Base-by-base conservation (phyloP, 2,888 invertebrate species). In the Noctua janthina region DNA sequence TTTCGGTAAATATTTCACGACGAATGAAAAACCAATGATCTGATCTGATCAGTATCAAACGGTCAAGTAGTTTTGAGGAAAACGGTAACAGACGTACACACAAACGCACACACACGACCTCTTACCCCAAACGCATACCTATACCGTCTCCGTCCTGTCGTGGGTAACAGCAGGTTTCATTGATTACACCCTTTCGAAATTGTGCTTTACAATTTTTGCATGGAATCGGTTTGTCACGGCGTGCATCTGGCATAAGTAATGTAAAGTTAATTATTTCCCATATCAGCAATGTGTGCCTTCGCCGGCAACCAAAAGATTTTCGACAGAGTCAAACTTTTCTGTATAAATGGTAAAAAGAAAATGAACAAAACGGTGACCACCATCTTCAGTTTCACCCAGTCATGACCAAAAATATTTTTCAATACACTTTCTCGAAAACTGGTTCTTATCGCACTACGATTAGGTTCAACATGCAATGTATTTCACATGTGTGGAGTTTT, bases 71-170 rank as follows among this genome's bases (percentile, higher is more conserved):
- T 69, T 78, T 51, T 15, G 2, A 69, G 29, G 35, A 13, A 79
- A 39, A 69, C 13, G 62, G 15, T 64, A 78, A 54, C 29, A 69
- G 69, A 76, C 43, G 72, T 67, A 74, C 70, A 92, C 74, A 79
- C 77, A 85, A 75, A 78, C 74, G 76, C 85, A 83, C 83, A 85
- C 85, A 81, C 72, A 85, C 68, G 82, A 82, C 69, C 85, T 88
- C 86, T 88, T 87, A 89, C 86, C 73, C 78, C 76, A 72, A 81
- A 62, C 8, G 79, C 81, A 69, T 81, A 80, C 80, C 80, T 80
- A 84, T 39, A 39, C 81, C 78, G 43, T 20, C 17, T 84, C 81
- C 84, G 29, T 46, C 54, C 7, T 39, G 68, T 23, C 79, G 85
- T 29, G 85, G 84, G 46, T 54, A 81, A 43, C 81, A 81, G 84